Percentiles rank a stretch among this genome's conserved stretches.
These are phyloP conservation scores for Papilio polytes DNA, from an alignment of 1,140 invertebrate species.

Conservation along the genomic window DNA sequence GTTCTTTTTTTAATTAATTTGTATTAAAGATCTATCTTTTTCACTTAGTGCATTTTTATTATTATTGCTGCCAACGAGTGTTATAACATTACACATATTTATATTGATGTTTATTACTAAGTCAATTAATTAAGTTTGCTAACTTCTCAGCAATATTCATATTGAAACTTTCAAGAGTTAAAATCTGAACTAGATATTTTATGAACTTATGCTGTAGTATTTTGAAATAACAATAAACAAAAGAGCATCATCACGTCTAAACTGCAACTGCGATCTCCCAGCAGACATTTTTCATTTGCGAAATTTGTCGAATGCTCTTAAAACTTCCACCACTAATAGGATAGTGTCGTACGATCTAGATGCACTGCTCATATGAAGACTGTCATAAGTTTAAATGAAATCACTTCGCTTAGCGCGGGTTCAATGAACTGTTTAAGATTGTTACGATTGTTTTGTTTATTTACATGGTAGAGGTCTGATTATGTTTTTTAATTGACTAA, in stretches of 20 bases:
- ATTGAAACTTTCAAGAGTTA: background rate
- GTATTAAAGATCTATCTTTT: too few relatives aligned
- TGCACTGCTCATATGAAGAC: conserved; percentile 51
- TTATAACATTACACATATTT: background rate
- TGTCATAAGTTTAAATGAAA: conserved; percentile 58
- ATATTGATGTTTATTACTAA: background rate
- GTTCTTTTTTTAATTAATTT: too few relatives aligned
- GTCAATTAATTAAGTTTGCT: background rate
- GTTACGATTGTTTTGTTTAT: conserved; percentile 44
- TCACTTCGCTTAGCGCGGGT: conserved; percentile 51
- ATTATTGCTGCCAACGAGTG: too few relatives aligned
- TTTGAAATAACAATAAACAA: background rate
- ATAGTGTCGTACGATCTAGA: conserved; percentile 48
- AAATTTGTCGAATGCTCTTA: conserved; percentile 56
- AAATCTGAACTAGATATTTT: background rate
- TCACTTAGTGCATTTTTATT: background rate
- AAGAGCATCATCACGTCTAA: conserved; percentile 14
- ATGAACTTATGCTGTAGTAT: background rate
- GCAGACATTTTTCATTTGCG: conserved; percentile 62
- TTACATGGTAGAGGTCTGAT: conserved; percentile 26
- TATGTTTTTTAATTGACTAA: background rate
- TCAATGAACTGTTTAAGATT: conserved; percentile 48
- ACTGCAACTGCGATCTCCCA: conserved; percentile 44
- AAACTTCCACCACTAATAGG: conserved; percentile 52
- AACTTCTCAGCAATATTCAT: background rate